Percentiles rank a stretch among this genome's conserved stretches.
Evolutionary conservation across 2,888 invertebrate genomes (phyloP).

Genomic region (Phalera bucephala): DNA sequence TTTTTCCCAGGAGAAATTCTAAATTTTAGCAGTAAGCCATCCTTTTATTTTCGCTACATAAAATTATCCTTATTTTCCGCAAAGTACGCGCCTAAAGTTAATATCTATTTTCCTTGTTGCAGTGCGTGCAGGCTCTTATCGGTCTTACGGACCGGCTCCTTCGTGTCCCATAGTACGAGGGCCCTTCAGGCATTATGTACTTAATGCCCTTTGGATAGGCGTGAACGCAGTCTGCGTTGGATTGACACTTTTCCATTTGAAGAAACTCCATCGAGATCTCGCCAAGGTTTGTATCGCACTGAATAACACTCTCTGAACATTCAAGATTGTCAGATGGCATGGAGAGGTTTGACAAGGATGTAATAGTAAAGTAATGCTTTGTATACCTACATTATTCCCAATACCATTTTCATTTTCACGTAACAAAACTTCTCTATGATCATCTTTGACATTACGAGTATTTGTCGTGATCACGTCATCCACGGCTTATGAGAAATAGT

Average conservation of each 20-base stretch:
- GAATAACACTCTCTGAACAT: conserved; percentile 13
- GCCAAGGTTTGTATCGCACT: conserved; percentile 82
- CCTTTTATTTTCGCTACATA: too few relatives aligned
- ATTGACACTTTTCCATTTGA: conserved; percentile 91
- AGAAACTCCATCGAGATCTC: conserved; percentile 90
- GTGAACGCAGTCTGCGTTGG: conserved; percentile 94
- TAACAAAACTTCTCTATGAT: conserved; percentile 56
- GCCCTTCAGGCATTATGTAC: conserved; percentile 94
- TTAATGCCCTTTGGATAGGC: conserved; percentile 95
- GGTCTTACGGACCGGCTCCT: conserved; percentile 87
- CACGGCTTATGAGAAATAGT: conserved; percentile 50
- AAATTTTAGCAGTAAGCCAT: too few relatives aligned
- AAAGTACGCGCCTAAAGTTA: too few relatives aligned
- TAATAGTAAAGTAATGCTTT: conserved; percentile 40
- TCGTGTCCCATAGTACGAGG: conserved; percentile 94
- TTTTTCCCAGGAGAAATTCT: conserved; percentile 6
- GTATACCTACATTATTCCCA: conserved; percentile 47
- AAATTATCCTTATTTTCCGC: too few relatives aligned
- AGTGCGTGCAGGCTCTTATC: conserved; percentile 90
- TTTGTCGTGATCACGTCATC: conserved; percentile 43
- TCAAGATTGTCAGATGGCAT: conserved; percentile 44
- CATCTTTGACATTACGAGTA: conserved; percentile 22
- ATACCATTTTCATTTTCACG: conserved; percentile 46
- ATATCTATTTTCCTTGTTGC: conserved; percentile 58
- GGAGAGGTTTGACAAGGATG: conserved; percentile 49